These are phyloP conservation scores for Pediacus dermestoides DNA, from an alignment of 2,888 invertebrate genomes.

Conservation along the genomic window DNA sequence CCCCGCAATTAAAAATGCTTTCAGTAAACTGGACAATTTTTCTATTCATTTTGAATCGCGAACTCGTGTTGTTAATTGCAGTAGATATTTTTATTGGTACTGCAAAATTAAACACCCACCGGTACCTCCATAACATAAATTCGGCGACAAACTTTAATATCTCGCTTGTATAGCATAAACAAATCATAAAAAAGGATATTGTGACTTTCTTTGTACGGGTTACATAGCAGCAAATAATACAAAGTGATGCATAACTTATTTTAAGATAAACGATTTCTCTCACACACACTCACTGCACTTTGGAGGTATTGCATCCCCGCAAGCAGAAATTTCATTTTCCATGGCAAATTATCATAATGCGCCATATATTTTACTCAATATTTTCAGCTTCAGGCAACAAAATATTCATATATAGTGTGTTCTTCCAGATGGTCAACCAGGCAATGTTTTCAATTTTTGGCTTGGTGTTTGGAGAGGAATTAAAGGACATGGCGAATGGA, in stretches of 20 bases:
- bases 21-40: too few relatives aligned
- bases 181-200: too few relatives aligned
- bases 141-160: too few relatives aligned
- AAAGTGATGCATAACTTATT: slow-evolving; percentile 4
- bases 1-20: too few relatives aligned
- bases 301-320: slow-evolving; percentile 2
- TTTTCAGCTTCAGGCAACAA: not conserved
- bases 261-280: slow-evolving; percentile 3
- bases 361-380: not conserved
- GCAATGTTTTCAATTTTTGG: slow-evolving; percentile 69
- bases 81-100: too few relatives aligned
- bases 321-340: not conserved
- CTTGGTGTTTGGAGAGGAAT: slow-evolving; percentile 63
- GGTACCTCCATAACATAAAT: too few relatives aligned
- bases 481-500: slow-evolving; percentile 60
- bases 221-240: slow-evolving; percentile 2
- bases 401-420: slow-evolving; percentile 7
- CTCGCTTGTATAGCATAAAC: too few relatives aligned
- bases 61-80: too few relatives aligned
- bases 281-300: slow-evolving; percentile 4
- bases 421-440: slow-evolving; percentile 60
- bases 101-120: too few relatives aligned
- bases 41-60: too few relatives aligned
- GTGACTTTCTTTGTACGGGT: not conserved
- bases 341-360: slow-evolving; percentile 1